Evolutionary conservation across 1,140 invertebrate genomes (phyloP), one percentile per base, ranked within the genome.

Genomic region (Rhizoglyphus robini): DNA sequence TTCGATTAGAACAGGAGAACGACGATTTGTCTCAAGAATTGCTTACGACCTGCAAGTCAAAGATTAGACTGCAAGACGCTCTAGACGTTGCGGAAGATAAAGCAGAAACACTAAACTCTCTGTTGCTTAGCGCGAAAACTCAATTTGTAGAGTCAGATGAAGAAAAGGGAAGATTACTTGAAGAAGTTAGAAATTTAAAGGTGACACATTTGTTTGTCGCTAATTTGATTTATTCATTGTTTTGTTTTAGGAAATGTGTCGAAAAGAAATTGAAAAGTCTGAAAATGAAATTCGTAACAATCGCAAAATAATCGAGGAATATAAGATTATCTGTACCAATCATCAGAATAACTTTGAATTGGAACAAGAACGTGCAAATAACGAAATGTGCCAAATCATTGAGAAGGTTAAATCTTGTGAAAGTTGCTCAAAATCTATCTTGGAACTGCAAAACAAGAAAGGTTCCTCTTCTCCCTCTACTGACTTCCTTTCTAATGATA

Each of bases 261-360:
- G 90, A 70, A 74, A 85, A 47, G 88, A 92, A 76, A 80, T 90
- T 15, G 79, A 84, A 46, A 78, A 84, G 66, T 82, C 85, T n/a
- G 84, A 90, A 69, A 74, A 79, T 5, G 88, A 90, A 69, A 83
- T 81, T 67, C 79, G 77, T 29, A 81, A 85, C 69, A 88, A 86
- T 70, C 78, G 80, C 32, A 80, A 81, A 31, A 90, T 94, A 41
- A 89, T 93, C 70, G 79, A 83, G 51, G 92, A 97, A 71, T 99
- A 98, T 74, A 96, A 96, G 78, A 81, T 84, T 77, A 83, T 84
- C 71, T 92, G 90, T 74, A 87, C 88, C 5, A 79, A 82, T 69
- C 71, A 82, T 38, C 81, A 80, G 72, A 73, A 76, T 36, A 71
- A 90, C 23, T 78, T 95, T 32, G 92, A 96, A 74, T 84, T 84